A percentile compares a stretch with the other conserved stretches of the same genome.
Conservation (phyloP, 2,113 vertebrate genomes). For the Lagopus muta region DNA sequence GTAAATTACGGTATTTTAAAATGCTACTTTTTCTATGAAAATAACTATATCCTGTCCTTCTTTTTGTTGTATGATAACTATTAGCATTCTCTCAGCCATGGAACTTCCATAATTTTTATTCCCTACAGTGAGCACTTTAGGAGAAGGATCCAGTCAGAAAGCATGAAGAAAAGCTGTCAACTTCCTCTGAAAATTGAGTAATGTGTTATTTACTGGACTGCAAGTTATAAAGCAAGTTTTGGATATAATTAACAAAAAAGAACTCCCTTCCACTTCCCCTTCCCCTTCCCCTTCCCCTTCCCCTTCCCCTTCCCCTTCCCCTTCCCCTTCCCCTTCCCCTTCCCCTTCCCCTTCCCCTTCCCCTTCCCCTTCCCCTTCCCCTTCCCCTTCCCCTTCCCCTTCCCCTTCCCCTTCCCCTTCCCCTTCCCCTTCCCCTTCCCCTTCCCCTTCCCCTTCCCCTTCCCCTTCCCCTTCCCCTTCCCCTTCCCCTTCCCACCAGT, state of each 20-base stretch:
- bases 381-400: no score
- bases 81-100: neutral
- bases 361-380: no score
- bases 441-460: neutral
- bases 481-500: no score
- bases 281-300: no score
- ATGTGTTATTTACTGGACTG: neutral
- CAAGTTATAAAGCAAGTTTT: neutral
- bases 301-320: no score
- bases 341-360: no score
- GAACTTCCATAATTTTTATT: neutral
- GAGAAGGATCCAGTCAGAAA: neutral
- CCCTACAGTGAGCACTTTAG: rapidly evolving
- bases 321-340: no score
- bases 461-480: no score
- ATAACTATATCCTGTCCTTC: neutral
- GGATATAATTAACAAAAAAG: rapidly evolving
- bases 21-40: neutral
- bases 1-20: neutral
- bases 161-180: neutral
- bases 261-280: neutral
- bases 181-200: neutral
- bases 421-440: no score
- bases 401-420: no score
- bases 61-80: neutral